Evolutionary conservation across 2,113 vertebrate genomes (phyloP).

Genomic region (Gulo gulo): DNA sequence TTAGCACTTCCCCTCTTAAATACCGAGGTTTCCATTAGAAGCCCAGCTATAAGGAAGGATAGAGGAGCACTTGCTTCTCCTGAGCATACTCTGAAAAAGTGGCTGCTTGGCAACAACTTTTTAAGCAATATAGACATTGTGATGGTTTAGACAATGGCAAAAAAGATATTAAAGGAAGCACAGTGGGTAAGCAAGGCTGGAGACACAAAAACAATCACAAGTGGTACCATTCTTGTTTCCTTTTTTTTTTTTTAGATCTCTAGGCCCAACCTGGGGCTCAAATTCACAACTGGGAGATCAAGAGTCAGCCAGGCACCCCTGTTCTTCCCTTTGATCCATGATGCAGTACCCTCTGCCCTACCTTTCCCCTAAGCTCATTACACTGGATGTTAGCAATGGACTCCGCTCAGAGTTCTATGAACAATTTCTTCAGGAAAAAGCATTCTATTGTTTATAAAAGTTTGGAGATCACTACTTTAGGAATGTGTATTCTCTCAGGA

Average conservation of each 20-base stretch:
- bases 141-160: neutral
- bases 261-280: neutral
- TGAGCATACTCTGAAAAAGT: neutral
- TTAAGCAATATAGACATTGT: neutral
- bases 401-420: neutral
- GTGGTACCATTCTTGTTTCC: neutral
- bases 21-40: neutral
- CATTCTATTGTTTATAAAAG: neutral
- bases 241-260: neutral
- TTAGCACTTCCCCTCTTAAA: neutral
- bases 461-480: constrained; percentile 10
- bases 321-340: neutral
- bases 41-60: neutral
- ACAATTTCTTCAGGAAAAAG: constrained; percentile 2
- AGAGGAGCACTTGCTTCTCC: neutral
- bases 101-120: neutral
- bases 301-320: neutral
- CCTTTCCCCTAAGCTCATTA: neutral
- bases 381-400: neutral
- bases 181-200: neutral
- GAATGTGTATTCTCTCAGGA: neutral
- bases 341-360: neutral
- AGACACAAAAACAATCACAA: neutral
- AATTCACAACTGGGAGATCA: neutral
- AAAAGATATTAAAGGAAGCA: neutral